Percentiles rank a stretch among this genome's conserved stretches.
Evolutionary conservation across 2,888 invertebrate species (phyloP).

Genomic region (Timema cristinae): DNA sequence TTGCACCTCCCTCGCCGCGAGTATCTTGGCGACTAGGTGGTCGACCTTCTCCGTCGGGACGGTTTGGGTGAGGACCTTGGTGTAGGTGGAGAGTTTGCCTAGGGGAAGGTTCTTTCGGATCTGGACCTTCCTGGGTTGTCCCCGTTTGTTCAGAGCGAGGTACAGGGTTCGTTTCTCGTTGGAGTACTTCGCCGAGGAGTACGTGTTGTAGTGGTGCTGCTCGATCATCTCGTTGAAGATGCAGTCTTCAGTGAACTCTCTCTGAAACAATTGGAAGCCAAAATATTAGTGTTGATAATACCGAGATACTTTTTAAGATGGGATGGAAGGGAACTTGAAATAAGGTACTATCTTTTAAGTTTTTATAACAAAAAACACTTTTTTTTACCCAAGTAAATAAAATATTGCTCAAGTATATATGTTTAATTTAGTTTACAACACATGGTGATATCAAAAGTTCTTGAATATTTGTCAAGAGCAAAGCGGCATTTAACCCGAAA

Average conservation of each 20-base stretch:
- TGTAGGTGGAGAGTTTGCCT: slow-evolving; percentile 71
- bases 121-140: slow-evolving; percentile 68
- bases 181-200: slow-evolving; percentile 71
- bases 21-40: slow-evolving; percentile 40
- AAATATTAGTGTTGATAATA: slow-evolving; percentile 32
- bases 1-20: slow-evolving; percentile 20
- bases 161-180: slow-evolving; percentile 65
- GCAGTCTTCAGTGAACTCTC: slow-evolving; percentile 75
- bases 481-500: too few relatives aligned
- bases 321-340: too few relatives aligned
- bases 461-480: too few relatives aligned
- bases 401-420: too few relatives aligned
- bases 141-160: slow-evolving; percentile 71
- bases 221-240: slow-evolving; percentile 84
- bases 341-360: too few relatives aligned
- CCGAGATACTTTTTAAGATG: slow-evolving; percentile 32
- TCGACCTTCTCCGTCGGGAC: slow-evolving; percentile 52
- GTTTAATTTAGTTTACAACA: too few relatives aligned
- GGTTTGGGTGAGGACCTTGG: slow-evolving; percentile 62
- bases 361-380: too few relatives aligned
- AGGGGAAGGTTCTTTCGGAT: slow-evolving; percentile 62
- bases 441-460: too few relatives aligned
- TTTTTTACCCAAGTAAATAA: too few relatives aligned
- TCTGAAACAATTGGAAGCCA: slow-evolving; percentile 60
- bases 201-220: slow-evolving; percentile 80